A percentile compares a stretch with the other conserved stretches of the same genome.
Evolutionary conservation across 2,888 invertebrate genomes (phyloP).

Genomic region (Chymomyza fuscimana): DNA sequence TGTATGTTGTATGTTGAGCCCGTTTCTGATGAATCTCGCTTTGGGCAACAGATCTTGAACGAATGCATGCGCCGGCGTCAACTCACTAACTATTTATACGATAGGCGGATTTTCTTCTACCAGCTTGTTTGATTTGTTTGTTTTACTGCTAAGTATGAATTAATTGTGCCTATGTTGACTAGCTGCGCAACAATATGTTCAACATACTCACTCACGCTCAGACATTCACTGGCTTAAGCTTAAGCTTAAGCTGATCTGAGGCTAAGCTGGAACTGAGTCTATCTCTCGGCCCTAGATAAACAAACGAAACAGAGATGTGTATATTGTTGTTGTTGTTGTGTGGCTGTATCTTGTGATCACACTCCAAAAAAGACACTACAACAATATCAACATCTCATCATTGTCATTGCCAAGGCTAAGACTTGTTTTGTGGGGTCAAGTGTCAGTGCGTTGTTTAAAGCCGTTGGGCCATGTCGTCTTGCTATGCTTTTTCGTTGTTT

Average conservation of each 20-base stretch:
- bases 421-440: slow-evolving; percentile 70
- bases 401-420: slow-evolving; percentile 66
- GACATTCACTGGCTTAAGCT: neutral
- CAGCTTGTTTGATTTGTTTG: slow-evolving; percentile 28
- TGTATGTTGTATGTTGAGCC: neutral
- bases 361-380: neutral
- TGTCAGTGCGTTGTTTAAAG: slow-evolving; percentile 54
- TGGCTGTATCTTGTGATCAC: slow-evolving; percentile 1
- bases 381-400: slow-evolving; percentile 39
- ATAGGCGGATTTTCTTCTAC: slow-evolving; percentile 43
- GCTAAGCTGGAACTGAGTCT: neutral
- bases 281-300: slow-evolving; percentile 60
- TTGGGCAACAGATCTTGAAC: slow-evolving; percentile 54
- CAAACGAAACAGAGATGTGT: neutral
- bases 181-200: neutral
- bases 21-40: slow-evolving; percentile 31
- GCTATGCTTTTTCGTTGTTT: slow-evolving; percentile 11
- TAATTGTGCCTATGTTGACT: slow-evolving; percentile 54
- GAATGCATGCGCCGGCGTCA: slow-evolving; percentile 61
- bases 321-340: slow-evolving; percentile 9
- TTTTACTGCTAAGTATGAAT: slow-evolving; percentile 49
- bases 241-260: neutral
- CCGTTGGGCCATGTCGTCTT: slow-evolving; percentile 14
- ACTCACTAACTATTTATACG: slow-evolving; percentile 62
- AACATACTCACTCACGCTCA: neutral